Evolutionary conservation across 1,140 invertebrate genomes (phyloP).

Genomic region (Himalopsyche phryganea): DNA sequence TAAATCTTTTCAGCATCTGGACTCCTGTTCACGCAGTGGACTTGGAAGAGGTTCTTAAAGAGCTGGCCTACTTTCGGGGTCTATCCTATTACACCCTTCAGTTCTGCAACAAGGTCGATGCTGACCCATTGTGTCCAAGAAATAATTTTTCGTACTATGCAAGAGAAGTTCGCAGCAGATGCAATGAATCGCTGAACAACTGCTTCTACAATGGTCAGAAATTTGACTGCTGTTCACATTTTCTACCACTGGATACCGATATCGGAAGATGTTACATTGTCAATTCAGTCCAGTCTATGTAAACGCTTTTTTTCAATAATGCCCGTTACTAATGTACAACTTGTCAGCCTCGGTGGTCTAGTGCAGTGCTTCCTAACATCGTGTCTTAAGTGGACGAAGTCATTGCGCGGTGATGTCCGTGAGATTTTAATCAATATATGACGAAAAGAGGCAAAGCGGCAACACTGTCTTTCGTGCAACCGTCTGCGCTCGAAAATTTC

Average conservation of each 20-base stretch:
- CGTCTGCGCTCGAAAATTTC: too few species aligned
- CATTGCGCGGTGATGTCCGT: too few species aligned
- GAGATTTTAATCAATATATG: too few species aligned
- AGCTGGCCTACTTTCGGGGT: constrained; percentile 63
- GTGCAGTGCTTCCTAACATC: too few species aligned
- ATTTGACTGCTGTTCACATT: constrained; percentile 66
- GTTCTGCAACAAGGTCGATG: constrained; percentile 49
- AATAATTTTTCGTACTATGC: constrained; percentile 58
- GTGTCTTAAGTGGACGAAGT: too few species aligned
- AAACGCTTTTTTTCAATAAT: too few species aligned
- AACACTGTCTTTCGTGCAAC: too few species aligned
- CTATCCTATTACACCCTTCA: constrained; percentile 58
- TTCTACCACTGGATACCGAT: constrained; percentile 61
- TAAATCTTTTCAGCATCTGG: constrained; percentile 55
- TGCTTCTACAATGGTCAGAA: constrained; percentile 60
- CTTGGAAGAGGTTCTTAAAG: constrained; percentile 62
- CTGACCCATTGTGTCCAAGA: constrained; percentile 40
- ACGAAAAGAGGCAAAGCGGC: too few species aligned
- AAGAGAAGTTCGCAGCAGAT: constrained; percentile 55
- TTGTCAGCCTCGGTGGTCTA: too few species aligned
- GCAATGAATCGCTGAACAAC: constrained; percentile 51
- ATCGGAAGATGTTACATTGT: constrained; percentile 62
- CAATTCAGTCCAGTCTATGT: constrained; percentile 60
- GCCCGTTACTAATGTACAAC: too few species aligned
- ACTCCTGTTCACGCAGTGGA: constrained; percentile 61